Conservation (phyloP, 2,797 vertebrate genomes). For the Aphelocoma californica region DNA sequence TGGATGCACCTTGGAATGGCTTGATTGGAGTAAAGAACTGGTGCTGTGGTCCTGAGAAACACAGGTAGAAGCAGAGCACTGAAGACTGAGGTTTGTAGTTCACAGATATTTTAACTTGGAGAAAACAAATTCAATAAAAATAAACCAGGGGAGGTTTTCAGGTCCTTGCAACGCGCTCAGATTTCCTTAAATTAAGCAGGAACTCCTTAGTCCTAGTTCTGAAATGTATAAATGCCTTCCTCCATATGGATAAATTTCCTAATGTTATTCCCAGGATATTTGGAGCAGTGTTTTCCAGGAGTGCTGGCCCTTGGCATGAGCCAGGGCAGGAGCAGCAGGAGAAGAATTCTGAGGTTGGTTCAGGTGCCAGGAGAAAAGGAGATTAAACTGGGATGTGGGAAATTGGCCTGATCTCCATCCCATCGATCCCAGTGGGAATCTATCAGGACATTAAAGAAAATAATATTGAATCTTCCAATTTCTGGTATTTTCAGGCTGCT, state of each 20-base stretch:
- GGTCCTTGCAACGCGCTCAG: neutral
- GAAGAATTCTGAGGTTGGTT: neutral
- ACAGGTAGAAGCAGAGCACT: neutral
- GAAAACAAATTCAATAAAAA: neutral
- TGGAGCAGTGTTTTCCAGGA: neutral
- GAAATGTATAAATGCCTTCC: neutral
- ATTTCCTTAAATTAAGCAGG: neutral
- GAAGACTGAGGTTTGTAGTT: neutral
- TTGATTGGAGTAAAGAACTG: neutral
- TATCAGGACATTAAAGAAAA: neutral
- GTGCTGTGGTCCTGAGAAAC: neutral
- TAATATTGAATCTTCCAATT: neutral
- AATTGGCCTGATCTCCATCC: neutral
- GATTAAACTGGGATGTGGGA: neutral
- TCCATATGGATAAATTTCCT: neutral
- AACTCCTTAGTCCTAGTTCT: neutral
- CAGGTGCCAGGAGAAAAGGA: neutral
- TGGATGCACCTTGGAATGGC: neutral
- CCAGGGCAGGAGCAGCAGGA: neutral
- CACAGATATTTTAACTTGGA: neutral
- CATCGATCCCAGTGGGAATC: rapidly evolving
- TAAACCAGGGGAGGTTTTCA: neutral
- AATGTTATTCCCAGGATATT: neutral
- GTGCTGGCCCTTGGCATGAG: neutral
- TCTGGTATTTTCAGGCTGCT: neutral